Percentiles rank a stretch among this genome's conserved stretches.
Conservation (phyloP, 2,113 vertebrate species). For the Dicrurus megarhynchus region DNA sequence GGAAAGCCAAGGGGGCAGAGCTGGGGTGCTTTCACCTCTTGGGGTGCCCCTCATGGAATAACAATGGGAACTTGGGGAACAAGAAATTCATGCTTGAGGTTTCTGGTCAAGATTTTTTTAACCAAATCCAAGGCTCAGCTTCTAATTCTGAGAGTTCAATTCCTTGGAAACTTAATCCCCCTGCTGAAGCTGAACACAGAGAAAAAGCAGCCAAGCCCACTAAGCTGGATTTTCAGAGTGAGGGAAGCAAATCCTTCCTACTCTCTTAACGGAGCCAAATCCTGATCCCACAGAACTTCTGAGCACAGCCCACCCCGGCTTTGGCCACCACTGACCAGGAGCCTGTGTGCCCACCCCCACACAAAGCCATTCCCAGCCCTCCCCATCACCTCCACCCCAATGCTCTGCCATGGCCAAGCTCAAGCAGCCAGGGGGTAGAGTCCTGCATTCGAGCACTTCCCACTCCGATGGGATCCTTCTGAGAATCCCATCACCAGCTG, state of each 20-base stretch:
- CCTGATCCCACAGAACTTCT: neutral
- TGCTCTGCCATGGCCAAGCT: neutral
- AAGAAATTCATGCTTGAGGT: neutral
- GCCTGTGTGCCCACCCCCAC: neutral
- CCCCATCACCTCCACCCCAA: neutral
- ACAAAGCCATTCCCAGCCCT: neutral
- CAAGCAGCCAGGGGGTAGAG: neutral
- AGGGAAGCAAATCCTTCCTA: neutral
- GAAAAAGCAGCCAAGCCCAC: neutral
- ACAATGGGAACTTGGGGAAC: accelerated
- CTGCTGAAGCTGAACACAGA: neutral
- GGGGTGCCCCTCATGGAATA: no score
- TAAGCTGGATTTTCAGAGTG: neutral
- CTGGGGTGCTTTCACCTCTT: neutral
- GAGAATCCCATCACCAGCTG: neutral
- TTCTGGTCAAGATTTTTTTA: neutral
- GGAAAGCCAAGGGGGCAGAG: neutral
- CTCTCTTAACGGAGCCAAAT: neutral
- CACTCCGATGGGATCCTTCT: accelerated
- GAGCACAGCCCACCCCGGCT: neutral
- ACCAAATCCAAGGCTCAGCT: neutral
- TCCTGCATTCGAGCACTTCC: neutral
- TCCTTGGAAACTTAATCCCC: neutral
- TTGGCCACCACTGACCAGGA: neutral
- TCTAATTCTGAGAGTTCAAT: neutral